Evolutionary conservation across 2,113 vertebrate genomes (phyloP), one percentile per base, ranked within the genome.

Genomic region (Stercorarius parasiticus): DNA sequence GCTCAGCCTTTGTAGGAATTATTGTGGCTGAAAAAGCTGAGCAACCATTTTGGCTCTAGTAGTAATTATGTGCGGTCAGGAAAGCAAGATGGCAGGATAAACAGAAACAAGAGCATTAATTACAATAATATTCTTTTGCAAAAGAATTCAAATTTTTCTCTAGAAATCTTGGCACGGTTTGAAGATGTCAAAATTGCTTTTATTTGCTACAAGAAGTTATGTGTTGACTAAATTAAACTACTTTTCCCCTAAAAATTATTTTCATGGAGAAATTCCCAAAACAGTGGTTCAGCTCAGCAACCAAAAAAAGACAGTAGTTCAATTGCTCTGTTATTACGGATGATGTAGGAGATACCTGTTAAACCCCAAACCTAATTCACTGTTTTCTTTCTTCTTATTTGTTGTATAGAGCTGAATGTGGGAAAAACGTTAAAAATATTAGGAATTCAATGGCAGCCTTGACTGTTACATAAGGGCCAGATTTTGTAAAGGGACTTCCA

Each of bases 51-150:
- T 40, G 11, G 4, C 15, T 83, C 14, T 34, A 30, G 16, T 40
- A 49, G 56, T 53, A 58, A 15, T 40, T 79, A 13, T 0, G 2
- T 45, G 11, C 0, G 2, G 26, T 32, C 11, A n/a, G 56, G 34
- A 92, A 73, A 72, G 21, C 22, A 84, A 86, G n/a, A 52, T 50
- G n/a, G 4, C 29, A 88, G 38, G 38, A 62, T 10, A 53, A 61
- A 50, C 7, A 67, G 21, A 7, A 40, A 27, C 27, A 47, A 71
- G 52, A 43, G 4, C 18, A 9, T 45, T 43, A 10, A 47, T 56
- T 85, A 38, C 5, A 47, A 12, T 34, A 64, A 52, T 32, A 29
- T 12, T 58, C 0, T 53, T 66, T 80, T 55, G 15, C 7, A 49
- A 38, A 86, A 90, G 0, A n/a, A 49, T 21, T 43, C 6, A 1